phyloP scores from a whole-genome alignment of 2,797 vertebrate genomes.

The Cyprinodon diabolis region DNA sequence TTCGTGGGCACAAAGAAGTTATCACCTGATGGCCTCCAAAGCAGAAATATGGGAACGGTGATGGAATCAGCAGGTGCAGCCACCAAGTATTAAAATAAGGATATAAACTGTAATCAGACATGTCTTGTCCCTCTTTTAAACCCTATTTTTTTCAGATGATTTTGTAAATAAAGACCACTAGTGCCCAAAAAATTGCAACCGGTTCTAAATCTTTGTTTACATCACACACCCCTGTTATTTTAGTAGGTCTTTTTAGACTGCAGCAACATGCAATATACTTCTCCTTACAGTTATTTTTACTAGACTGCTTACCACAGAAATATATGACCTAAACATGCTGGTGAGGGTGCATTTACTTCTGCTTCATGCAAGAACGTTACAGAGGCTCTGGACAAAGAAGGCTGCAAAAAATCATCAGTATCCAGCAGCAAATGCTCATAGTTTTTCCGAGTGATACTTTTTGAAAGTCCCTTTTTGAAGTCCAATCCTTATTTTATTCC shows the following conservation, averaged over 20 bases:
- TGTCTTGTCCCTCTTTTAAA: no score
- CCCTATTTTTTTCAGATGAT: no score
- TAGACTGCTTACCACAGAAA: background rate
- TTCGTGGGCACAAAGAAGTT: background rate
- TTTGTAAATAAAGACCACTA: no score
- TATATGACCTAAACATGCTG: background rate
- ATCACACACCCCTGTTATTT: background rate
- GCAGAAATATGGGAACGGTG: background rate
- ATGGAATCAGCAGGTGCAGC: background rate
- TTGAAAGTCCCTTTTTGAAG: conserved; percentile 33
- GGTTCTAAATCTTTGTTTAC: background rate
- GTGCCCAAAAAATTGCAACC: background rate
- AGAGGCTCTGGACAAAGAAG: background rate
- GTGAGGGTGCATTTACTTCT: background rate
- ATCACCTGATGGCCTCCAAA: background rate
- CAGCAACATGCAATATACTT: background rate
- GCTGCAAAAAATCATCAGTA: background rate
- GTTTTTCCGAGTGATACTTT: conserved; percentile 53
- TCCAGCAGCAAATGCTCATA: conserved; percentile 21
- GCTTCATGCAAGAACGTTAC: background rate
- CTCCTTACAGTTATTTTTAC: conserved; percentile 5
- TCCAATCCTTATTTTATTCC: conserved; percentile 62
- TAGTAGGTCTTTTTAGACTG: background rate
- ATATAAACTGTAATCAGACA: background rate
- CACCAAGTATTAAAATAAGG: background rate